Evolutionary conservation across 1,140 invertebrate species (phyloP).

Genomic region (Zaprionus ornatus): DNA sequence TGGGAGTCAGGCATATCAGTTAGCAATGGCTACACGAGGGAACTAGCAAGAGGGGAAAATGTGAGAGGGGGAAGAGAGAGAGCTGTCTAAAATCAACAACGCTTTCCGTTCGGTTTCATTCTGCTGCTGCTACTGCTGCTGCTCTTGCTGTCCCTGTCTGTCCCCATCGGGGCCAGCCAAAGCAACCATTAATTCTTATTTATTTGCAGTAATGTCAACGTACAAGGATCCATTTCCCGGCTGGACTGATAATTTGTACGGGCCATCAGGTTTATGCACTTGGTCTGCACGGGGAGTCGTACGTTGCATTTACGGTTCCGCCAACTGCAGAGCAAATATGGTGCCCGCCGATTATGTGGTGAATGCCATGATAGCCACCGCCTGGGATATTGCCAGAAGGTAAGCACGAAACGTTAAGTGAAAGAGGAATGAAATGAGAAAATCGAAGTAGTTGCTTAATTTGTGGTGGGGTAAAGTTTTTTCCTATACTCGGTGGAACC

Average conservation of each 20-base stretch:
- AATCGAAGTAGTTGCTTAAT: conserved; percentile 4
- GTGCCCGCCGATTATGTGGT: conserved; percentile 92
- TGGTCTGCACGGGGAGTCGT: conserved; percentile 87
- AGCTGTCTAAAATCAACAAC: conserved; percentile 73
- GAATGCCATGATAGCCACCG: conserved; percentile 90
- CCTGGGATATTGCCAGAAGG: conserved; percentile 87
- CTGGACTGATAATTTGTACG: conserved; percentile 93
- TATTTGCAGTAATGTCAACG: conserved; percentile 88
- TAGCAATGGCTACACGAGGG: conserved; percentile 47
- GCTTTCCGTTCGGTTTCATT: conserved; percentile 27
- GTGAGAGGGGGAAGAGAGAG: not conserved
- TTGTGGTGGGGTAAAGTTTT: not conserved
- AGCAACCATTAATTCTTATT: conserved; percentile 81
- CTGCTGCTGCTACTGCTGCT: not conserved
- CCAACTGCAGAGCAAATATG: conserved; percentile 87
- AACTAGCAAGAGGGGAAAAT: conserved; percentile 3
- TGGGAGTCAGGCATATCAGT: conserved; percentile 75
- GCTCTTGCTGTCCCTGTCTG: not conserved
- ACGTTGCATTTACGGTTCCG: conserved; percentile 87
- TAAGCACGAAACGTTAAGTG: conserved; percentile 37
- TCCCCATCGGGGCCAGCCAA: conserved; percentile 40
- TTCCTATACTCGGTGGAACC: not conserved
- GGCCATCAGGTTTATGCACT: conserved; percentile 87
- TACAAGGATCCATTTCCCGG: conserved; percentile 88
- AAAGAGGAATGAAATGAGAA: not conserved